Evolutionary conservation across 2,797 vertebrate species (phyloP).

Genomic region (Chiroxiphia lanceolata): DNA sequence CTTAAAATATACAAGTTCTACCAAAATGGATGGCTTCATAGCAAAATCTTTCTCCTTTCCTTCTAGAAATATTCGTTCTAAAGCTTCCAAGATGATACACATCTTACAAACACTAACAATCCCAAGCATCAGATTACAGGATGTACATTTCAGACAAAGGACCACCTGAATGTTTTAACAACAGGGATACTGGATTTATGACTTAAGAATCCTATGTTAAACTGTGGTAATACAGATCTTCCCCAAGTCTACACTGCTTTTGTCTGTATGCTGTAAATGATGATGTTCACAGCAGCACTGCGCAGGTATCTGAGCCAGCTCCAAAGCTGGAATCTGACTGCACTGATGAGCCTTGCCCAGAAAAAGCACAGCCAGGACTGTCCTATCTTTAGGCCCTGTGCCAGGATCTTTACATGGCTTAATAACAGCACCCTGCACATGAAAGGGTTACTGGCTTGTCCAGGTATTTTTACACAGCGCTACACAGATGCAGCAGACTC

Average conservation of each 20-base stretch:
- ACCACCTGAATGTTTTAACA: neutral
- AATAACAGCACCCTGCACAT: neutral
- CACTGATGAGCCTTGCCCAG: neutral
- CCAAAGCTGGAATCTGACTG: neutral
- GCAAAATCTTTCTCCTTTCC: neutral
- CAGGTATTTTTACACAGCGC: accelerated
- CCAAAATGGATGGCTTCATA: neutral
- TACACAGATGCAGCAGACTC: neutral
- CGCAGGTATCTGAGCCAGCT: neutral
- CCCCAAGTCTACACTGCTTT: accelerated
- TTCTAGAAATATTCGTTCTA: neutral
- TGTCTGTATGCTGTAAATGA: accelerated
- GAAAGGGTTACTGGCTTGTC: neutral
- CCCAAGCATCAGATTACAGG: neutral
- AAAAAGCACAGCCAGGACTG: neutral
- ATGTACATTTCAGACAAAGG: neutral
- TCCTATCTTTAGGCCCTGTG: neutral
- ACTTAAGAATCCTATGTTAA: neutral
- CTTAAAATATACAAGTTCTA: neutral
- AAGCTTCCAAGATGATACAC: accelerated
- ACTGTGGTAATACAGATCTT: accelerated
- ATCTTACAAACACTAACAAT: neutral
- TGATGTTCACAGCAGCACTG: neutral
- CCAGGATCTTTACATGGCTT: neutral
- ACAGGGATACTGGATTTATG: neutral